Base-by-base conservation (phyloP, 2,888 invertebrate species). In the Diarsia rubi region DNA sequence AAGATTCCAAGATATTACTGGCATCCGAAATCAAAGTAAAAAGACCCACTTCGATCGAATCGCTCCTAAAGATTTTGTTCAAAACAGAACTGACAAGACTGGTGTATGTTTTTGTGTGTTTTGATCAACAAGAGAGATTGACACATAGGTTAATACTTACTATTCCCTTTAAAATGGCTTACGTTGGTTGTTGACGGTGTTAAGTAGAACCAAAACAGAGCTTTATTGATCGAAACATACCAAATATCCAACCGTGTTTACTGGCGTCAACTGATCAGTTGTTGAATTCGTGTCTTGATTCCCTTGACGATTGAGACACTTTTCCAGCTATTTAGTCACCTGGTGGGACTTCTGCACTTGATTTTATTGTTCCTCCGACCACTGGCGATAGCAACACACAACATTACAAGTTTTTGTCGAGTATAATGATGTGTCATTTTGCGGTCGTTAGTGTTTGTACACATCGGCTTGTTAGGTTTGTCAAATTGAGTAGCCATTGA, bases 401-500 rank as follows among this genome's bases (percentile, higher is more conserved):
- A 65, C 57, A 79, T 79, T 68, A 72, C 37, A 62, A 52, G 63
- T 87, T 87, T 81, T 85, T 83, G 75, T 65, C 27, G 69, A 78
- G 68, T 57, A 37, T 78, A 82, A 76, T 78, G 77, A 76, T 59
- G 64, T 69, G 59, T 78, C 75, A 85, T 85, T 84, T 84, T 74
- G 70, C 73, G 82, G 78, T 82, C 31, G 37, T 85, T 80, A 79
- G 69, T 72, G 37, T 81, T 69, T 75, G 49, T 60, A 60, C 42
- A 63, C 72, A 72, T 72, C 11, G 49, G 54, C 27, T 76, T 82
- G 63, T 82, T 76, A 64, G 82, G 60, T 63, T 67, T 75, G 14
- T 70, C 59, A 27, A 73, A 67, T 69, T 63, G 60, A 75, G 69
- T 64, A 57, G 67, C 60, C 12, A 69, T 69, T 69, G 60, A 54